Conservation (phyloP, 2,797 vertebrate species). For the Characodon lateralis region DNA sequence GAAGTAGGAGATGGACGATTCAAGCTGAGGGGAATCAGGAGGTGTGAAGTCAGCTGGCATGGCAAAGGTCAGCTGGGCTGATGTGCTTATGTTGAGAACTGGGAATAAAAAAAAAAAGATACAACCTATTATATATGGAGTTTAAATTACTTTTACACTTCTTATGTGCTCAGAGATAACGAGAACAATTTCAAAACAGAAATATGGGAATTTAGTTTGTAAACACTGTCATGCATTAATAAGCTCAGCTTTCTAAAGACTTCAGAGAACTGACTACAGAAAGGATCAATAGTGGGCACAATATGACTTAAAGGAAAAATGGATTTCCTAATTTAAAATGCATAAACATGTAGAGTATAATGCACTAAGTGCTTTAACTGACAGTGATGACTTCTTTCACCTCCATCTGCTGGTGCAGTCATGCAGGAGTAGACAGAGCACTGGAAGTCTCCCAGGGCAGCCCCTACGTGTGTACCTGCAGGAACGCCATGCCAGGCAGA, state of each 20-base stretch:
- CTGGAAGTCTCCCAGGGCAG: slow-evolving; percentile 93
- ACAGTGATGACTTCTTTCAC: slow-evolving; percentile 68
- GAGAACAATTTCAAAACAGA: not conserved
- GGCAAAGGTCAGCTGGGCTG: slow-evolving; percentile 88
- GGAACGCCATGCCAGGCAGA: slow-evolving; percentile 87
- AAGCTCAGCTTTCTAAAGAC: not conserved
- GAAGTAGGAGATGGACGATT: slow-evolving; percentile 85
- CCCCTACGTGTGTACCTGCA: slow-evolving; percentile 85
- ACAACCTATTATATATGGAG: slow-evolving; percentile 2
- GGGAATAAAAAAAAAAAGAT: slow-evolving; percentile 18
- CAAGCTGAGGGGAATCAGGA: slow-evolving; percentile 76
- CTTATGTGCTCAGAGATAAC: slow-evolving; percentile 1
- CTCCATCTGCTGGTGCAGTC: slow-evolving; percentile 87
- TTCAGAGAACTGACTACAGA: not conserved
- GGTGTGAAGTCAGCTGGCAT: slow-evolving; percentile 89
- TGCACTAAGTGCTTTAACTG: not conserved
- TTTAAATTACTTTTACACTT: not conserved
- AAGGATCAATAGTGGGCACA: not conserved
- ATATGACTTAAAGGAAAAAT: not conserved
- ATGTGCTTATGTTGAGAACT: slow-evolving; percentile 97
- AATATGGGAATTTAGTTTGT: not conserved
- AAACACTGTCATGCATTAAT: not conserved
- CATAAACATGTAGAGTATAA: not conserved
- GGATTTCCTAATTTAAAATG: not conserved
- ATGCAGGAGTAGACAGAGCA: slow-evolving; percentile 95